Conservation (phyloP, 2,113 vertebrate species). For the Cochlearius cochlearius region DNA sequence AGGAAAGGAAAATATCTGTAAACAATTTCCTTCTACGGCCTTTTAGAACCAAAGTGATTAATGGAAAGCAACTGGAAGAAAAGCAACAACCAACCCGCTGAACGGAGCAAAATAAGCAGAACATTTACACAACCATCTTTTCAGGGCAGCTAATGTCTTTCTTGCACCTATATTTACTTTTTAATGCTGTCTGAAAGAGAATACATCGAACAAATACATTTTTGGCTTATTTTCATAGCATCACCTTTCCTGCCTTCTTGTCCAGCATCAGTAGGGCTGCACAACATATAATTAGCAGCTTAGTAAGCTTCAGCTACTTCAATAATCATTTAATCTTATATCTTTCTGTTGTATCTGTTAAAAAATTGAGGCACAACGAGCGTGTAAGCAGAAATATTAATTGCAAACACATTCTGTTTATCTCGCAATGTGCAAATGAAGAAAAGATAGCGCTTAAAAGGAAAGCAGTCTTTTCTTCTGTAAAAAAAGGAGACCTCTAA, state of each 20-base stretch:
- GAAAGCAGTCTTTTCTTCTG: not conserved
- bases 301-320: not conserved
- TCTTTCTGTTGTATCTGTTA: not conserved
- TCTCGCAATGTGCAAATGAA: not conserved
- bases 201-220: not conserved
- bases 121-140: not conserved
- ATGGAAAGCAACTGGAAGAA: constrained; percentile 53
- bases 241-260: not conserved
- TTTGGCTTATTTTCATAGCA: not conserved
- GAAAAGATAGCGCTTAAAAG: constrained; percentile 11
- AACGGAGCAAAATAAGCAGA: not conserved
- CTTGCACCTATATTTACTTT: not conserved
- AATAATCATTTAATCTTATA: not conserved
- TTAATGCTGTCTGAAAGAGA: not conserved
- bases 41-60: constrained; percentile 35
- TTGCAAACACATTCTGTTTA: constrained; percentile 11
- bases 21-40: constrained; percentile 54
- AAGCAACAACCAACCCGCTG: not conserved
- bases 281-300: not conserved
- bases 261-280: not conserved
- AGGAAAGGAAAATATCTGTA: constrained; percentile 59
- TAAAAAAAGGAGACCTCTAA: not conserved
- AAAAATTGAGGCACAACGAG: not conserved
- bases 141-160: not conserved
- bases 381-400: not conserved